phyloP scores from a whole-genome alignment of 2,888 invertebrate genomes.

The Apodemia mormo region DNA sequence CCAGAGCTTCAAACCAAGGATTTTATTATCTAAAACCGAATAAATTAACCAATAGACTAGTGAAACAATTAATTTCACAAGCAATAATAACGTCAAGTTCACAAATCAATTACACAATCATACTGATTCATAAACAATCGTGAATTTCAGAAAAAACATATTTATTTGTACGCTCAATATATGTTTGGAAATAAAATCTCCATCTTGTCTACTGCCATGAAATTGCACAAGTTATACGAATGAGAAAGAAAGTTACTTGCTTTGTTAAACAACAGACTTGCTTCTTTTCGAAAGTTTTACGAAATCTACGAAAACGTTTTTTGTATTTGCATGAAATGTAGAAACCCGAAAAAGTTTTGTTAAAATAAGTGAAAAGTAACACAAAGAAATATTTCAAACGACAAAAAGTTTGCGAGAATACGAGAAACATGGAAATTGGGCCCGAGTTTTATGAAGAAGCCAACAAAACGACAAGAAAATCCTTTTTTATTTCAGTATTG shows the following conservation, averaged over 20 bases:
- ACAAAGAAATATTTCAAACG: neutral
- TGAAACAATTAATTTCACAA: no score
- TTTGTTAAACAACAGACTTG: neutral
- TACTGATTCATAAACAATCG: no score
- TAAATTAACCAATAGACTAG: no score
- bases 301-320: neutral
- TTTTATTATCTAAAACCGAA: no score
- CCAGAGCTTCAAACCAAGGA: no score
- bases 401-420: neutral
- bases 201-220: neutral
- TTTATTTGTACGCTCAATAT: no score
- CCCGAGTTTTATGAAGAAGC: neutral
- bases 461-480: no score
- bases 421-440: neutral
- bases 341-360: neutral
- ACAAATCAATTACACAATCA: no score
- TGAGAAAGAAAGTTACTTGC: neutral
- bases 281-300: neutral
- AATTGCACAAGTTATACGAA: neutral
- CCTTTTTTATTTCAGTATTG: no score
- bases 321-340: neutral
- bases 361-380: conserved; percentile 3
- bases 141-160: no score
- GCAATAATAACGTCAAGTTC: no score
- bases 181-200: neutral